A percentile compares a stretch with the other conserved stretches of the same genome.
These are phyloP conservation scores for Calliopsis andreniformis DNA, from an alignment of 1,140 invertebrate species.

Conservation along the genomic window DNA sequence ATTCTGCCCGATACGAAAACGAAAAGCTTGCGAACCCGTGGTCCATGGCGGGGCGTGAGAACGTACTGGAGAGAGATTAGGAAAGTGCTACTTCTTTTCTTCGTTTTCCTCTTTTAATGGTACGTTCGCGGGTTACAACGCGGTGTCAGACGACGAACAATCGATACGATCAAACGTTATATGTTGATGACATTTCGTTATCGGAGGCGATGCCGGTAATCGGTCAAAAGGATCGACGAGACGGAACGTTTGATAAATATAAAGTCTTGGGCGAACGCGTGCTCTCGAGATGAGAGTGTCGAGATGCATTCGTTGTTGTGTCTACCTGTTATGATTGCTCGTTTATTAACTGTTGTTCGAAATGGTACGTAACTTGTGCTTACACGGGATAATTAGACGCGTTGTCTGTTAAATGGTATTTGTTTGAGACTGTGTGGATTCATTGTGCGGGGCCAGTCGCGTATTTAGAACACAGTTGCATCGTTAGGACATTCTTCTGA, in stretches of 20 bases:
- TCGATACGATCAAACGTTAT: conserved; percentile 30
- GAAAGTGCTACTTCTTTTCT: not conserved
- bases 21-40: not conserved
- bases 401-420: not conserved
- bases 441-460: not conserved
- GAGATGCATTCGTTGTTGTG: not conserved
- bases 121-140: too few relatives aligned
- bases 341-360: not conserved
- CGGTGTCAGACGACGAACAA: not conserved
- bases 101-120: too few relatives aligned
- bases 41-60: too few relatives aligned
- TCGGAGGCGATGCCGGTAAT: conserved; percentile 9
- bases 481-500: conserved; percentile 51
- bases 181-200: conserved; percentile 13
- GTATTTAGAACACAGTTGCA: conserved; percentile 25
- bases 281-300: not conserved
- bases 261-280: not conserved
- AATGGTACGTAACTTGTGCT: not conserved
- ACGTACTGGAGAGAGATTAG: conserved; percentile 20
- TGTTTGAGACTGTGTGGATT: not conserved
- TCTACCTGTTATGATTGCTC: conserved; percentile 7
- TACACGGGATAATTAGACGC: not conserved
- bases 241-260: conserved; percentile 12
- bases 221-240: conserved; percentile 2
- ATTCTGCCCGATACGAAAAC: conserved; percentile 23